These are phyloP conservation scores for Gulo gulo DNA, from an alignment of 2,113 vertebrate genomes.

Conservation along the genomic window DNA sequence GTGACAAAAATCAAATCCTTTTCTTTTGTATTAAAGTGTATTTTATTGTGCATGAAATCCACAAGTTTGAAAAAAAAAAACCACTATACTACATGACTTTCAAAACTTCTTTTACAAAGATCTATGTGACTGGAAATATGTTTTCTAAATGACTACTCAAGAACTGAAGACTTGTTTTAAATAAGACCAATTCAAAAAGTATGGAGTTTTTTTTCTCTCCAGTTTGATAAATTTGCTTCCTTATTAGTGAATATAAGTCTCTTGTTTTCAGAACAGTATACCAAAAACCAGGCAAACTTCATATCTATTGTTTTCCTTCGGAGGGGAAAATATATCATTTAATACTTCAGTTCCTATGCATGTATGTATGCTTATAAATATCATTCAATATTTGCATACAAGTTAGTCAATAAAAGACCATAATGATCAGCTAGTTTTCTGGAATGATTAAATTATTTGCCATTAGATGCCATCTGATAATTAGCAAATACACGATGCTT, in stretches of 20 bases:
- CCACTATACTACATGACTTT: not conserved
- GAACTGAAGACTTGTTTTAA: slow-evolving; percentile 1
- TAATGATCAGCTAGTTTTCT: slow-evolving; percentile 46
- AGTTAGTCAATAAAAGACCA: slow-evolving; percentile 50
- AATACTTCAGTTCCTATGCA: not conserved
- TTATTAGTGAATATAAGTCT: not conserved
- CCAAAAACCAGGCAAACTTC: not conserved
- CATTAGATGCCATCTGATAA: slow-evolving; percentile 32
- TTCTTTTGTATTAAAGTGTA: not conserved
- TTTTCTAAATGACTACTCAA: not conserved
- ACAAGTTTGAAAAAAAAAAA: not conserved
- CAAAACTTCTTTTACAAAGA: slow-evolving; percentile 3
- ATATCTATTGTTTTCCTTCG: not conserved
- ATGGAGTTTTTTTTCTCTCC: not conserved
- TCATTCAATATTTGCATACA: slow-evolving; percentile 48
- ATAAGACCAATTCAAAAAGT: not conserved
- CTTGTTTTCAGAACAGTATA: not conserved
- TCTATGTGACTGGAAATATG: not conserved
- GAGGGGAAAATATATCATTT: not conserved
- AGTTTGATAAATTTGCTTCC: not conserved
- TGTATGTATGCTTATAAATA: slow-evolving; percentile 43
- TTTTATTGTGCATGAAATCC: not conserved
- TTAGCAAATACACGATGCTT: slow-evolving; percentile 47
- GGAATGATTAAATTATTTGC: not conserved
- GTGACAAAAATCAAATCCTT: not conserved